These are phyloP conservation scores for Anorthoa munda DNA, from an alignment of 2,888 invertebrate species.

Conservation along the genomic window DNA sequence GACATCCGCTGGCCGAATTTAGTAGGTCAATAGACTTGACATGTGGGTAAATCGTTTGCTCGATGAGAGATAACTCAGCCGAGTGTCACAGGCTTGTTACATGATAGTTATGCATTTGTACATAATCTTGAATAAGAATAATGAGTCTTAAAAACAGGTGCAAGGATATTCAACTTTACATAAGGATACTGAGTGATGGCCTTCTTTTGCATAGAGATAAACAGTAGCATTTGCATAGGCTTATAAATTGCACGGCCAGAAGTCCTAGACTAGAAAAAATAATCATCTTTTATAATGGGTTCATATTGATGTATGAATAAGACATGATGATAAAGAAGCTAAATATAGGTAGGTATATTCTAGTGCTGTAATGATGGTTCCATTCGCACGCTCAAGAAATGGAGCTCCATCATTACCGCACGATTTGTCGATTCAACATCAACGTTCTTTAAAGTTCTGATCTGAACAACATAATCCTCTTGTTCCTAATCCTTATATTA, in stretches of 20 bases:
- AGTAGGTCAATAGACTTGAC: constrained; percentile 57
- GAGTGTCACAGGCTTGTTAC: constrained; percentile 17
- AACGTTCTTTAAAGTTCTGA: neutral
- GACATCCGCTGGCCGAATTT: constrained; percentile 17
- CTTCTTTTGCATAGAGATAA: neutral
- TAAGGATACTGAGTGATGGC: neutral
- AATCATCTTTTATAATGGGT: neutral
- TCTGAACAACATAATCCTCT: neutral
- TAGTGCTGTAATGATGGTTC: neutral
- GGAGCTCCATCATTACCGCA: neutral
- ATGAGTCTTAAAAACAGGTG: neutral
- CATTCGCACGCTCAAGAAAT: neutral
- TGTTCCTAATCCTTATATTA: no score
- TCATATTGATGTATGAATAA: neutral
- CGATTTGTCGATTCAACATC: neutral
- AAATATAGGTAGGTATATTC: neutral
- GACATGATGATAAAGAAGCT: neutral
- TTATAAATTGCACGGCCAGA: no score
- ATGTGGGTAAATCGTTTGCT: constrained; percentile 52
- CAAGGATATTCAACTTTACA: constrained; percentile 3
- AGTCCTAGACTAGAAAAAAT: no score
- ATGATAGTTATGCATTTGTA: constrained; percentile 3
- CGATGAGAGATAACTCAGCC: constrained; percentile 38
- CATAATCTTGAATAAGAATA: neutral
- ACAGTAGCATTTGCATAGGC: neutral